Base-by-base conservation (phyloP, 2,113 vertebrate species). In the Nerophis ophidion region DNA sequence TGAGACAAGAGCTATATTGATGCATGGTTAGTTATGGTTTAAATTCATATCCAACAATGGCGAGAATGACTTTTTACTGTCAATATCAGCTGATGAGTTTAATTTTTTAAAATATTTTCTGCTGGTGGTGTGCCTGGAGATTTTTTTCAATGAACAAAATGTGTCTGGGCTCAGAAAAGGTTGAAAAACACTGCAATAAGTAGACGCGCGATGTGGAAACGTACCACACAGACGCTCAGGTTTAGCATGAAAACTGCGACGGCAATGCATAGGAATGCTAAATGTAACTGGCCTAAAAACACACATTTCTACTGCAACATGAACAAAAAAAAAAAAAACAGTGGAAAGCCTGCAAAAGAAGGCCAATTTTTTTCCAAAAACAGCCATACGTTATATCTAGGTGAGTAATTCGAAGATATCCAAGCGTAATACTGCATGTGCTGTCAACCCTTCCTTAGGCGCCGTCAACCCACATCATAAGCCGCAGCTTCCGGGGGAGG, bases 241-340 rank as follows among this genome's bases (percentile, higher is more conserved):
- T 71, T 74, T 45, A 75, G 61, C 46, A 66, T 36, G 16, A 88
- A 81, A 76, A 86, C 76, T 82, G 80, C 53, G 51, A 79, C 70
- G 53, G 59, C 60, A 65, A 79, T 77, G 74, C 79, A 82, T 74
- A 82, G 88, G 86, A 88, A 87, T 88, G 84, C 75, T 83, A 85
- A 78, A 82, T 75, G 72, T 75, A 75, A 79, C 67, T 57, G 46
- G 69, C 59, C 51, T 72, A 66, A 48, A 64, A 65, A 52, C 61
- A 76, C 40, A 59, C 57, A 68, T 66, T 68, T 80, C 70, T 34
- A 52, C 48, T 57, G 55, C 40, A 17, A 51, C 15, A 61, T 67
- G 64, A 38, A 68, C 63, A 61, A 54, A 57, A 66, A 46, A 63
- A 75, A 61, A 54, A 57, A 66, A 46, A 63, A 75, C 36, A 3